These are phyloP conservation scores for Aphodius granarius DNA, from an alignment of 2,888 invertebrate species.

Conservation along the genomic window DNA sequence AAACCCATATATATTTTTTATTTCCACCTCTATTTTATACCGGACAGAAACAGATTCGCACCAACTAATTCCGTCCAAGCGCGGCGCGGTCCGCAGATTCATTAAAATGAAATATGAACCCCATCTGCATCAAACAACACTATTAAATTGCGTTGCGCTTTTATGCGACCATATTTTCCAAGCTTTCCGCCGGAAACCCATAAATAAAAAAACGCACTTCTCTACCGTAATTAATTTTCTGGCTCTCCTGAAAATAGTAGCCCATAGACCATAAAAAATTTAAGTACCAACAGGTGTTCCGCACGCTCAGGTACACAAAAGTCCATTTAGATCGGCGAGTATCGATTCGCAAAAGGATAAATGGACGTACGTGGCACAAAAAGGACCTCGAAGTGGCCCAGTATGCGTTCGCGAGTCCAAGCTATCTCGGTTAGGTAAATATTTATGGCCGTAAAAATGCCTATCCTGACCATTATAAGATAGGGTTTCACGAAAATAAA, in stretches of 20 bases:
- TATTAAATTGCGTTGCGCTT: neutral
- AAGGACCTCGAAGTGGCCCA: neutral
- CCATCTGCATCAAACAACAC: neutral
- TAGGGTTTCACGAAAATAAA: slow-evolving; percentile 20
- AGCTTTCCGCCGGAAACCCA: neutral
- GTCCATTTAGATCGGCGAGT: slow-evolving; percentile 4
- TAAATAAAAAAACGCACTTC: neutral
- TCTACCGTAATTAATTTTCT: neutral
- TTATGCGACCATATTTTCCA: neutral
- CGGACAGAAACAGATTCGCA: neutral
- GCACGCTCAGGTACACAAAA: slow-evolving; percentile 1
- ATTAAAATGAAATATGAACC: neutral
- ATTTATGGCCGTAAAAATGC: slow-evolving; percentile 20
- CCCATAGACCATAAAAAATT: neutral
- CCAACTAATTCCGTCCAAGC: neutral
- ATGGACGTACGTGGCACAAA: neutral
- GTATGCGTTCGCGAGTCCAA: neutral
- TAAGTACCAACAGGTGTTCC: neutral
- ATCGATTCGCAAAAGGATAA: neutral
- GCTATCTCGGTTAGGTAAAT: slow-evolving; percentile 18
- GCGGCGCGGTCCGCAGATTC: neutral
- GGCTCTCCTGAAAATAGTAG: neutral
- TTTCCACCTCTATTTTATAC: neutral
- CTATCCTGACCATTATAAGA: slow-evolving; percentile 23
- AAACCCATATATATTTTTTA: neutral